Evolutionary conservation across 2,888 invertebrate genomes (phyloP).

Genomic region (Heliothis peltigera): DNA sequence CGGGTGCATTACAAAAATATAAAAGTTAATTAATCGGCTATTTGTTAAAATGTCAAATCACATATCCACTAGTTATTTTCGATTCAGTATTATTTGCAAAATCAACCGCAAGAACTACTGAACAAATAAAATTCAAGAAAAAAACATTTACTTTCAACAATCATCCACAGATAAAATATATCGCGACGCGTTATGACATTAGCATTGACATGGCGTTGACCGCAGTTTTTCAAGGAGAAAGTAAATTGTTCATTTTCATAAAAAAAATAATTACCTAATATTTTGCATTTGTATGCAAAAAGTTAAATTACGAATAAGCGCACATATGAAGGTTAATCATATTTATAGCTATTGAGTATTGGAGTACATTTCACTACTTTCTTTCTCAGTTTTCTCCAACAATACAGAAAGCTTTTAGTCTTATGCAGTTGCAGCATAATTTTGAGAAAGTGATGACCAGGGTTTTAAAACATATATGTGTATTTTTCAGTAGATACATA

Average conservation of each 20-base stretch:
- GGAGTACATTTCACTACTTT: neutral
- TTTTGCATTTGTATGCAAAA: no score
- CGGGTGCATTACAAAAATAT: conserved; percentile 62
- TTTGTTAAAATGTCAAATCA: conserved; percentile 54
- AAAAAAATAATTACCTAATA: no score
- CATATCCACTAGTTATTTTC: conserved; percentile 53
- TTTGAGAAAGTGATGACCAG: no score
- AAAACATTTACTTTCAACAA: conserved; percentile 63
- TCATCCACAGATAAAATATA: conserved; percentile 57
- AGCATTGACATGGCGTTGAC: no score
- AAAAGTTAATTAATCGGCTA: conserved; percentile 54
- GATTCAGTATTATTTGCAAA: conserved; percentile 54
- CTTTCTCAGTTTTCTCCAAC: neutral
- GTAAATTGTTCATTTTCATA: neutral
- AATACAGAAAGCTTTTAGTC: no score
- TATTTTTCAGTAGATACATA: no score
- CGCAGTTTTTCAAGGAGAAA: conserved; percentile 10
- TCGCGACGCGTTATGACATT: conserved; percentile 25
- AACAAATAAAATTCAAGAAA: conserved; percentile 60
- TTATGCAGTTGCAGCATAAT: no score
- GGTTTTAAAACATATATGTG: no score
- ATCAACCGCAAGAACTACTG: conserved; percentile 51
- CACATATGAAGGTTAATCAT: no score
- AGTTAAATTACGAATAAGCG: no score
- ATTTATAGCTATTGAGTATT: no score